These are phyloP conservation scores for Suricata suricatta DNA, from an alignment of 2,113 vertebrate species.

Conservation along the genomic window DNA sequence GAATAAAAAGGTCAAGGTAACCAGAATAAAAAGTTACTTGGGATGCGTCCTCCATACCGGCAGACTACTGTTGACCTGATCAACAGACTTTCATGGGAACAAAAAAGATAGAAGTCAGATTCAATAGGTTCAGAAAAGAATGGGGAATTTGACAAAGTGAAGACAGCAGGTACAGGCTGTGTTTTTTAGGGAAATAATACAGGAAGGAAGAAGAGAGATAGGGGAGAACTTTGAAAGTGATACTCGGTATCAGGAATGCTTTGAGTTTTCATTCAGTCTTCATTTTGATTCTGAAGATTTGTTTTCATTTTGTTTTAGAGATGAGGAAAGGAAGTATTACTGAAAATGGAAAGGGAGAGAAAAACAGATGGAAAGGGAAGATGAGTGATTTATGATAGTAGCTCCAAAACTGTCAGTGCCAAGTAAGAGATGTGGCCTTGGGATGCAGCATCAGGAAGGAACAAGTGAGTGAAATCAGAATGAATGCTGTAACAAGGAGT, in stretches of 20 bases:
- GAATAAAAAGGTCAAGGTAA: not conserved
- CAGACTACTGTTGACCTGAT: not conserved
- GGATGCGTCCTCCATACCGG: not conserved
- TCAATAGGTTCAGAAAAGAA: not conserved
- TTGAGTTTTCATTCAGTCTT: not conserved
- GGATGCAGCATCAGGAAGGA: not conserved
- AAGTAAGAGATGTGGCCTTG: not conserved
- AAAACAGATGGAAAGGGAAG: not conserved
- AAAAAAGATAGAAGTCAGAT: not conserved
- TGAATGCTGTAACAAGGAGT: not conserved
- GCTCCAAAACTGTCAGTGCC: not conserved
- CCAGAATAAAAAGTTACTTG: not conserved
- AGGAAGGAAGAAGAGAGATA: not conserved
- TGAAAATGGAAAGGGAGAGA: not conserved
- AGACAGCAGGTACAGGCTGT: accelerated
- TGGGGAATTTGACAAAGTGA: not conserved
- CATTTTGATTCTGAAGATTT: not conserved
- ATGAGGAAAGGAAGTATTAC: not conserved
- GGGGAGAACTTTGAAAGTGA: not conserved
- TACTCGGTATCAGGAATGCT: not conserved
- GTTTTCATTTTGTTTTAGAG: not conserved
- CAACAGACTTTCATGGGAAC: not conserved
- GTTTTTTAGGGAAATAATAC: not conserved
- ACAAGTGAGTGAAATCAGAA: not conserved
- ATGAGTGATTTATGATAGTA: not conserved